Evolutionary conservation across 2,113 vertebrate species (phyloP).

Genomic region (Pygoscelis adeliae): DNA sequence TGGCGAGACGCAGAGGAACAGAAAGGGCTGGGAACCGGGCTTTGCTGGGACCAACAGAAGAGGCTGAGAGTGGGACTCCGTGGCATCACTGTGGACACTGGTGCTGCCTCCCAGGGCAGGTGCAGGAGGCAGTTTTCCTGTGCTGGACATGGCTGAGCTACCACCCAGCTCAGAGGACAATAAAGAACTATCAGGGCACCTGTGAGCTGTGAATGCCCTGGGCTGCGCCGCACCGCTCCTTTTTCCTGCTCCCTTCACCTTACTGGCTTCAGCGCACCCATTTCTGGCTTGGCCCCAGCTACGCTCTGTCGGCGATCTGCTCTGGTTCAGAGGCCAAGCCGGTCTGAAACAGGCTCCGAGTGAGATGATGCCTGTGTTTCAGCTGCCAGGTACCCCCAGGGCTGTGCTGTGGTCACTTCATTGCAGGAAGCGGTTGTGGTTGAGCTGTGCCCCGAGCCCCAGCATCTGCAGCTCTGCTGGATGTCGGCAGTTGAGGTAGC

Average conservation of each 20-base stretch:
- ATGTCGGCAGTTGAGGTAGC: not conserved
- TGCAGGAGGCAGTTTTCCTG: not conserved
- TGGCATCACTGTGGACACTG: rapidly evolving
- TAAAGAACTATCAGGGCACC: slow-evolving; percentile 42
- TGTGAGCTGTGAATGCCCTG: not conserved
- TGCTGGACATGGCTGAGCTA: slow-evolving; percentile 11
- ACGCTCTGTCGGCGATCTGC: not conserved
- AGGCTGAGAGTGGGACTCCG: not conserved
- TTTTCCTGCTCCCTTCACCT: not conserved
- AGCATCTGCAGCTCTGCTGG: not conserved
- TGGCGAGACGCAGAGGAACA: not conserved
- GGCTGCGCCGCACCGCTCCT: not conserved
- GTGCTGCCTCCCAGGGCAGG: slow-evolving; percentile 3
- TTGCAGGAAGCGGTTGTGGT: not conserved
- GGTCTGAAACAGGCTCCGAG: not conserved
- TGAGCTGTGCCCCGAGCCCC: not conserved
- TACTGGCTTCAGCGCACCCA: not conserved
- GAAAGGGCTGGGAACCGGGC: not conserved
- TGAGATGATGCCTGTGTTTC: not conserved
- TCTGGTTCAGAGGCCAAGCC: not conserved
- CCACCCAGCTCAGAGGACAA: slow-evolving; percentile 12
- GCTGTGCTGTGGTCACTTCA: not conserved
- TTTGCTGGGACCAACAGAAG: not conserved
- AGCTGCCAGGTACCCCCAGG: not conserved
- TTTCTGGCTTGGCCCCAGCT: not conserved